A percentile compares a stretch with the other conserved stretches of the same genome.
These are phyloP conservation scores for Melopsittacus undulatus DNA, from an alignment of 2,797 vertebrate species.

Conservation along the genomic window DNA sequence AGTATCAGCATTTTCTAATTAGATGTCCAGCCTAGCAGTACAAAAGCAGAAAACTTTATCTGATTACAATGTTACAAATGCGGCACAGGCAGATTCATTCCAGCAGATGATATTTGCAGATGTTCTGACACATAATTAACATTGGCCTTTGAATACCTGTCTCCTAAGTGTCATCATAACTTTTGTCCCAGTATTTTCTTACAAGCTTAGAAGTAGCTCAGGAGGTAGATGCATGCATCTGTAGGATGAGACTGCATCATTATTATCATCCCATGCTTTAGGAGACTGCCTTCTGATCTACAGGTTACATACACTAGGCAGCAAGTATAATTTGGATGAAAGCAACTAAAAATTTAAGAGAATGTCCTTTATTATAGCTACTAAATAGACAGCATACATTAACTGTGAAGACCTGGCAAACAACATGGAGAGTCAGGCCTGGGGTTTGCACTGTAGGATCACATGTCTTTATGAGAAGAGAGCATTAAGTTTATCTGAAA, in stretches of 20 bases:
- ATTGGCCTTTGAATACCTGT: background rate
- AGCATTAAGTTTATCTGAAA: background rate
- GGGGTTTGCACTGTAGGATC: background rate
- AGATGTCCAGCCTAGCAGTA: constrained; percentile 17
- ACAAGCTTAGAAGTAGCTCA: background rate
- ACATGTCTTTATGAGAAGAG: background rate
- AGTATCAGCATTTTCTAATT: constrained; percentile 30
- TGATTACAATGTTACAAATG: constrained; percentile 1
- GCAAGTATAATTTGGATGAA: background rate
- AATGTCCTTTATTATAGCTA: background rate
- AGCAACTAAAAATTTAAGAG: background rate
- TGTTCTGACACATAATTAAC: constrained; percentile 13
- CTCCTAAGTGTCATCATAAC: background rate
- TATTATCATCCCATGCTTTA: background rate
- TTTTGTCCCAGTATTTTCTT: background rate
- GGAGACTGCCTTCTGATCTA: background rate
- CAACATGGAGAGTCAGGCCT: background rate
- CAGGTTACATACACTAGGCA: background rate
- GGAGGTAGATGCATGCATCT: background rate
- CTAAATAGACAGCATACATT: background rate
- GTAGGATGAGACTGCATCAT: background rate
- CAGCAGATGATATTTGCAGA: constrained; percentile 44
- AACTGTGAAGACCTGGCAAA: background rate
- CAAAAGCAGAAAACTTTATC: background rate
- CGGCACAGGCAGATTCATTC: background rate